Conservation (phyloP, 2,797 vertebrate species). For the Bryconaethiops microstoma region DNA sequence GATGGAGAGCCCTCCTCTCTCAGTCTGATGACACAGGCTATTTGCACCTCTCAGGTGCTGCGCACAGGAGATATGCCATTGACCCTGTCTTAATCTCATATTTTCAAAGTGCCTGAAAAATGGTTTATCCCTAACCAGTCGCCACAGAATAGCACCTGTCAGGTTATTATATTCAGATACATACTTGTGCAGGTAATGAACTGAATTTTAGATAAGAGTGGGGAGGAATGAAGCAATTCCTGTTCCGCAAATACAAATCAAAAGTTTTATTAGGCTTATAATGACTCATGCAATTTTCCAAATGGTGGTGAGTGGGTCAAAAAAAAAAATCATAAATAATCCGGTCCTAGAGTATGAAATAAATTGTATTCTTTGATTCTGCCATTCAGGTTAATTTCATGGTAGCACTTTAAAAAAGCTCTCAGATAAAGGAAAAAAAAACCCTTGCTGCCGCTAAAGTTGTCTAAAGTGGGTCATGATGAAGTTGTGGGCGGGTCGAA, state of each 20-base stretch:
- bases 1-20: constrained; percentile 22
- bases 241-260: constrained; percentile 26
- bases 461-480: constrained; percentile 48
- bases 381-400: constrained; percentile 47
- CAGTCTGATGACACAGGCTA: constrained; percentile 44
- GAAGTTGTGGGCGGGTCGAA: constrained; percentile 46
- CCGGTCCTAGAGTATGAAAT: constrained; percentile 24
- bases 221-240: neutral
- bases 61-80: constrained; percentile 46
- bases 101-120: constrained; percentile 42
- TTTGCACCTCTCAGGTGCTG: constrained; percentile 46
- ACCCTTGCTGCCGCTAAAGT: constrained; percentile 16
- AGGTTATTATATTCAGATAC: neutral
- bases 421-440: constrained; percentile 32
- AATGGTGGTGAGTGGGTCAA: neutral
- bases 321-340: neutral
- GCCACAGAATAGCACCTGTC: constrained; percentile 27
- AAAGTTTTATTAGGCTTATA: constrained; percentile 22
- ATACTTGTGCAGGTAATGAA: constrained; percentile 1
- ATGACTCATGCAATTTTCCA: constrained; percentile 19
- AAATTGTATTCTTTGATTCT: constrained; percentile 32
- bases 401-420: constrained; percentile 21
- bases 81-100: constrained; percentile 49
- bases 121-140: constrained; percentile 40
- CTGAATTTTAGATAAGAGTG: neutral